phyloP scores from a whole-genome alignment of 2,888 invertebrate species.

The Axea sp. region DNA sequence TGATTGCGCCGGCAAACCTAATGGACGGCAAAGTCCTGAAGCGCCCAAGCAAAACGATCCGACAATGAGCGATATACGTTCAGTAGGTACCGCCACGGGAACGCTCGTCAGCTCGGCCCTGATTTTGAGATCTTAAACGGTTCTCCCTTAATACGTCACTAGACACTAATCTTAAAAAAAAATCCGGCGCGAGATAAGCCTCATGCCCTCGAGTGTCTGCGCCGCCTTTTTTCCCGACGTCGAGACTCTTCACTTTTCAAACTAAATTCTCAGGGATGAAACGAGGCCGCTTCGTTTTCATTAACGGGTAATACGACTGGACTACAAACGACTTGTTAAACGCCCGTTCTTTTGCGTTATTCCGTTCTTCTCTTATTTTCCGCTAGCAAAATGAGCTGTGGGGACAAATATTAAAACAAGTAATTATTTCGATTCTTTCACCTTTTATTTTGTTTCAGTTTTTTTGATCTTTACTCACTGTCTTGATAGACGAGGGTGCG shows the following conservation, averaged over 20 bases:
- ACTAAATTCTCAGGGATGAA: constrained; percentile 58
- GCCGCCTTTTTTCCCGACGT: constrained; percentile 11
- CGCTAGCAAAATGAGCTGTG: constrained; percentile 29
- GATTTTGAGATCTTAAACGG: constrained; percentile 71
- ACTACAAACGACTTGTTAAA: constrained; percentile 77
- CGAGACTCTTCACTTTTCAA: constrained; percentile 57
- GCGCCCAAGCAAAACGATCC: too few species aligned
- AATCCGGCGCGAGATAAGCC: constrained; percentile 75
- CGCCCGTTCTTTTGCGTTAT: constrained; percentile 62
- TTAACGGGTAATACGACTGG: constrained; percentile 76
- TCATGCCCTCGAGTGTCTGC: constrained; percentile 60
- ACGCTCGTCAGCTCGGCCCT: constrained; percentile 44
- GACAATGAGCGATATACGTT: too few species aligned
- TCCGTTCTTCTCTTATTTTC: too few species aligned
- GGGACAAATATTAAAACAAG: constrained; percentile 55
- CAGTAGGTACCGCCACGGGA: constrained; percentile 63
- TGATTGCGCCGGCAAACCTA: too few species aligned
- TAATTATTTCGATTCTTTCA: constrained; percentile 45
- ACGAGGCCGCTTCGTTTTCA: constrained; percentile 74
- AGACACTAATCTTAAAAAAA: constrained; percentile 78
- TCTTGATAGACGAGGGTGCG: constrained; percentile 12
- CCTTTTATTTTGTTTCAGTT: constrained; percentile 10
- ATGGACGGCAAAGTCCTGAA: too few species aligned
- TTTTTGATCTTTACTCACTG: constrained; percentile 11
- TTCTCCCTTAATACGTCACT: constrained; percentile 78